Evolutionary conservation across 2,113 vertebrate species (phyloP), one percentile per base, ranked within the genome.

Genomic region (Sinocyclocheilus grahami): DNA sequence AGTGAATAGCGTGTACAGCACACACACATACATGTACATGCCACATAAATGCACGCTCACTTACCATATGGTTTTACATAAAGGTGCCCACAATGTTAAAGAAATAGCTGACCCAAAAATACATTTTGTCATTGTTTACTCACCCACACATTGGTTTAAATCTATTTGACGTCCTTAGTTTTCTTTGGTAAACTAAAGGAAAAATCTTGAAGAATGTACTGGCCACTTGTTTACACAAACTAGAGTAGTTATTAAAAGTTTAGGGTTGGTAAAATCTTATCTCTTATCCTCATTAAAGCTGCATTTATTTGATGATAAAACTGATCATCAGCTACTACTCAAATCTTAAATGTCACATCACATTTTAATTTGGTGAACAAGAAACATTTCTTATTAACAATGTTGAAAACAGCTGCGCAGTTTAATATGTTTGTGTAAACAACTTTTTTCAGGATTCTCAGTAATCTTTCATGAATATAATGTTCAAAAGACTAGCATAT

Each of bases 21-120:
- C 27, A 65, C 76, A 72, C 18, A 46, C 67, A 74, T 11, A 71
- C 74, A 87, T 69, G 51, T 63, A 37, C 48, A 53, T 71, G 5
- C 46, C 53, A 69, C 58, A 83, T 0, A 84, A 22, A 62, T 12
- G 33, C 65, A 62, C 39, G 46, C 27, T 51, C 22, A 14, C 37
- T 37, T 33, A 67, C 78, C 53, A 74, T 42, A 83, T 11, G 58
- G 79, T 16, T 58, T 58, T 55, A 60, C 7, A 9, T 80, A 39
- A 39, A 58, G 11, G 55, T n/a, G 14, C 6, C 51, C 9, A 53
- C 46, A 78, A 58, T 30, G 51, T 33, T 55, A 55, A 55, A 30
- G 48, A 27, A 78, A 53, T 33, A 78, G 48, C 2, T 78, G 76
- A 78, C 27, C 76, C 76, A 33, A 55, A 78, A 16, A 78, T 55